These are phyloP conservation scores for Paracyclopina nana DNA, from an alignment of 1,140 invertebrate genomes.

Conservation along the genomic window DNA sequence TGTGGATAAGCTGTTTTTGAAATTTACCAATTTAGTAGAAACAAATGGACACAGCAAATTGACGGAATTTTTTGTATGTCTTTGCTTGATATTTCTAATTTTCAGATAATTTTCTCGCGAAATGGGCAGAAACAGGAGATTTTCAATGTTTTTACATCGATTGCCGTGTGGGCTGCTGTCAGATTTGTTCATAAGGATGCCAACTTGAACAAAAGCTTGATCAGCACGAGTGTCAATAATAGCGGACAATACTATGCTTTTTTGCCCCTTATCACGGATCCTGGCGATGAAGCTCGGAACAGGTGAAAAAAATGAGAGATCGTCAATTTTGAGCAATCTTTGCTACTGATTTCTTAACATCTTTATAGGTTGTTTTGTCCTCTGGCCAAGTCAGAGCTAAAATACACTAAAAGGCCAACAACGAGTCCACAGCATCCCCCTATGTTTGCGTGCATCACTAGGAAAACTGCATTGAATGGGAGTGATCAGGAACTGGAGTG, in stretches of 20 bases:
- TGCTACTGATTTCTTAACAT: too few species aligned
- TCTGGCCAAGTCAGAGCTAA: constrained; percentile 16
- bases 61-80: too few species aligned
- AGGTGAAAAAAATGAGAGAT: too few species aligned
- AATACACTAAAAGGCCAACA: too few species aligned
- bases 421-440: constrained; percentile 41
- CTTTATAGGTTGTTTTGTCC: constrained; percentile 20
- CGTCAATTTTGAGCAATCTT: too few species aligned
- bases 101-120: too few species aligned
- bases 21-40: too few species aligned
- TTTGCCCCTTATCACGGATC: constrained; percentile 61
- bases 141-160: constrained; percentile 62
- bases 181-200: constrained; percentile 34
- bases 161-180: constrained; percentile 72
- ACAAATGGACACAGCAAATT: too few species aligned
- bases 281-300: constrained; percentile 34
- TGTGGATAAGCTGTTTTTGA: too few species aligned
- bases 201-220: too few species aligned
- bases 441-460: constrained; percentile 73
- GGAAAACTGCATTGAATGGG: constrained; percentile 49
- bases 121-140: constrained; percentile 31
- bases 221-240: constrained; percentile 22
- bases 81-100: too few species aligned
- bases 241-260: too few species aligned
- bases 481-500: constrained; percentile 58